These are phyloP conservation scores for Nasalis larvatus DNA, from an alignment of 2,113 vertebrate genomes.

Conservation along the genomic window DNA sequence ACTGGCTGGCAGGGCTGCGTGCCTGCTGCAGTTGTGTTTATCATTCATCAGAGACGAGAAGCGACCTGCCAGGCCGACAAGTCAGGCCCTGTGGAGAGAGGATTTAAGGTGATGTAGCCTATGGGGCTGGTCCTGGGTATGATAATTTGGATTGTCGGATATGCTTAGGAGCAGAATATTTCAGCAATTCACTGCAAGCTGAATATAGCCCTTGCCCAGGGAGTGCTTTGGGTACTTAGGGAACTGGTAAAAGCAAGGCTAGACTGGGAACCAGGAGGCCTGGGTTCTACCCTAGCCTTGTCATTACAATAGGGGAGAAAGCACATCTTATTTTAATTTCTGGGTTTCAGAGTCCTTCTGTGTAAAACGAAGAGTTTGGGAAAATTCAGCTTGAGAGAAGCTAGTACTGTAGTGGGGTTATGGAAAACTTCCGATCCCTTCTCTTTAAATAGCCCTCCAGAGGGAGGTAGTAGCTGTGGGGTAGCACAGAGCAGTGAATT, in stretches of 20 bases:
- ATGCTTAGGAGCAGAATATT: background rate
- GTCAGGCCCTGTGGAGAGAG: constrained; percentile 16
- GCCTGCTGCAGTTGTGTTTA: constrained; percentile 42
- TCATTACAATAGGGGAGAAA: background rate
- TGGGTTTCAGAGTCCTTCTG: background rate
- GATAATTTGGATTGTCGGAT: background rate
- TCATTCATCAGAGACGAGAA: constrained; percentile 40
- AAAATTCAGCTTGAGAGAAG: background rate
- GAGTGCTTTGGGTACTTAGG: background rate
- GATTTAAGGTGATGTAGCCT: constrained; percentile 43
- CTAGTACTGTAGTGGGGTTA: background rate
- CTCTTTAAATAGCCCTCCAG: background rate
- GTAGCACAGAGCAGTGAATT: accelerated
- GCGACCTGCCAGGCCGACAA: background rate
- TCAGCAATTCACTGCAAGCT: background rate
- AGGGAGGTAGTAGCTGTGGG: background rate
- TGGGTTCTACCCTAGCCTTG: background rate
- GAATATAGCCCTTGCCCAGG: background rate
- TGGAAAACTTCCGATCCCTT: background rate
- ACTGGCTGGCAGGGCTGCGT: background rate
- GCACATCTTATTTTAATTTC: background rate
- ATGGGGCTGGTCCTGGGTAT: background rate
- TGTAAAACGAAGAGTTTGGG: background rate
- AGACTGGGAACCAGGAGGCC: background rate
- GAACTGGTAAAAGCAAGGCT: background rate